Evolutionary conservation across 2,888 invertebrate genomes (phyloP), one percentile per base, ranked within the genome.

Genomic region (Brachylomia viminalis): DNA sequence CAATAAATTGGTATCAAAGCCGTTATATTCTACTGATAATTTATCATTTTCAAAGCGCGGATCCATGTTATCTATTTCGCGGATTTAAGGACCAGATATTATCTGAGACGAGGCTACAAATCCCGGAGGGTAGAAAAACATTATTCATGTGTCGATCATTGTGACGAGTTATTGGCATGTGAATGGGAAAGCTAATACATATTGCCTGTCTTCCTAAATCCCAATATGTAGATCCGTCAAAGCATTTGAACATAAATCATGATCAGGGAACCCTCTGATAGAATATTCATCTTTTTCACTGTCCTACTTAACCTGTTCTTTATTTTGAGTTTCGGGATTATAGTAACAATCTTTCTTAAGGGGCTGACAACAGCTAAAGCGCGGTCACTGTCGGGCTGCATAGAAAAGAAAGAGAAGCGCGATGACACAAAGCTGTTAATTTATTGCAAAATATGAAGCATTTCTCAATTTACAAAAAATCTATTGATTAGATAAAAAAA

Each of bases 121-220:
- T 68, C 52, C 74, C 45, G 42, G 64, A 74, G 75, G 79, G 86
- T 70, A 65, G 61, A 83, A 73, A 74, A 68, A 82, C 86, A 80
- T 88, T 82, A 88, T 76, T 77, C 88, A 80, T 71, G 66, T 80
- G 86, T 86, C 88, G 42, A 88, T 86, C 86, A 86, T 67, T 78
- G 66, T 77, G 85, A 86, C 65, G 77, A 75, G 81, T 72, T 79
- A 77, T 58, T 74, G 82, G 67, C 72, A 71, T 75, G 33, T 75
- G 83, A 67, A 73, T 70, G 30, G 58, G 82, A 65, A 83, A 68
- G 86, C 73, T 86, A 86, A 83, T 78, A 83, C 66, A 70, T 82
- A 82, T 72, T 73, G 42, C 52, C 68, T 82, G 77, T 77, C 68
- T 72, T 38, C 58, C 23, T 72, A 66, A 74, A 69, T 72, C 71